These are phyloP conservation scores for Cardiocondyla obscurior DNA, from an alignment of 1,140 invertebrate genomes.

Conservation along the genomic window DNA sequence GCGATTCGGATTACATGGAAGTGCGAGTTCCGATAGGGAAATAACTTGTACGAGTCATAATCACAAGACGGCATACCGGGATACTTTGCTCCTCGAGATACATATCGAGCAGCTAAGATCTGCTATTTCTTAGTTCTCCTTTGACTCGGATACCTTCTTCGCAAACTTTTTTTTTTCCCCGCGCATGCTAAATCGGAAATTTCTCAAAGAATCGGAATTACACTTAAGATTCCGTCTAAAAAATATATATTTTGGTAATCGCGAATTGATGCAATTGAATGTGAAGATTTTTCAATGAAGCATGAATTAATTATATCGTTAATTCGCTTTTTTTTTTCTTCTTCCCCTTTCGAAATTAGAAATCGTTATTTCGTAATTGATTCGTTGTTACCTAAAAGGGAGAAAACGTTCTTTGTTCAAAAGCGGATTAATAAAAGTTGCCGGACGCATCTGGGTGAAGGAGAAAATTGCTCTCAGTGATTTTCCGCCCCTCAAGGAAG, in stretches of 20 bases:
- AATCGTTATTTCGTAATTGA: background rate
- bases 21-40: slow-evolving; percentile 30
- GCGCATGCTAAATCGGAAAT: background rate
- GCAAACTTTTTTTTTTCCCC: background rate
- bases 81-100: background rate
- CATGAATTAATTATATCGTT: background rate
- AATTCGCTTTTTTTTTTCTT: background rate
- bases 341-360: background rate
- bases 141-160: background rate
- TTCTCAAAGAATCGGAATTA: background rate
- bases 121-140: background rate
- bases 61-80: background rate
- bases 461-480: background rate
- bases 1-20: slow-evolving; percentile 25
- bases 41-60: slow-evolving; percentile 18
- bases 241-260: background rate
- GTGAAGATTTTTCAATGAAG: background rate
- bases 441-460: background rate
- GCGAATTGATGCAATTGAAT: background rate
- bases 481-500: background rate
- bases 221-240: background rate
- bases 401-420: background rate
- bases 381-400: background rate
- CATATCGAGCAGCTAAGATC: background rate
- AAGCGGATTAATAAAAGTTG: slow-evolving; percentile 12